Evolutionary conservation across 2,888 invertebrate genomes (phyloP).

Genomic region (Pterobdella sp.): DNA sequence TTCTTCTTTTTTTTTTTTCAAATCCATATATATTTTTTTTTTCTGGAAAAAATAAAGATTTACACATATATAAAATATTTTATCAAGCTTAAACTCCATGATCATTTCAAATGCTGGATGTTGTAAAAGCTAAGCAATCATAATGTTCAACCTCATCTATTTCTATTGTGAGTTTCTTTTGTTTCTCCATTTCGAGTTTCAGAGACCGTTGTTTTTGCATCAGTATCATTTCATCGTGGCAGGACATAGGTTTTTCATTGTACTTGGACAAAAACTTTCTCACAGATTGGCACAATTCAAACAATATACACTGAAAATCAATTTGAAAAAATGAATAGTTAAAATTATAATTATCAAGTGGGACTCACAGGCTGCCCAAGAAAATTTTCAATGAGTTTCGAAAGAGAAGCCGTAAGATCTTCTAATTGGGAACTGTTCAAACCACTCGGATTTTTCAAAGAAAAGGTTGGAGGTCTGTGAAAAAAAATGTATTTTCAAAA

Average conservation of each 20-base stretch:
- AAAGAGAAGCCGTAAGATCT: constrained; percentile 57
- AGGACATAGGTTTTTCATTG: constrained; percentile 74
- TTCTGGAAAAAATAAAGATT: too few species aligned
- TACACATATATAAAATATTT: too few species aligned
- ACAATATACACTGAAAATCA: constrained; percentile 61
- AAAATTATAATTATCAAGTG: too few species aligned
- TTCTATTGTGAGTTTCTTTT: constrained; percentile 41
- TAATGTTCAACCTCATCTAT: constrained; percentile 45
- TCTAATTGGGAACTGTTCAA: constrained; percentile 65
- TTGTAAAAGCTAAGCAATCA: too few species aligned
- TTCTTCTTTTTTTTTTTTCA: constrained; percentile 22
- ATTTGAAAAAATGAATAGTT: too few species aligned
- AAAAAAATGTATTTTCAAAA: background rate
- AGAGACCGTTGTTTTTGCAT: constrained; percentile 50
- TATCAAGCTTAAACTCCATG: too few species aligned
- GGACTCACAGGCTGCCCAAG: constrained; percentile 42
- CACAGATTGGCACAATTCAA: constrained; percentile 69
- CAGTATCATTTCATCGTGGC: constrained; percentile 81
- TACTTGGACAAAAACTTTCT: constrained; percentile 69
- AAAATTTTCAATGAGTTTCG: constrained; percentile 38
- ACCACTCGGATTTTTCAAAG: constrained; percentile 68
- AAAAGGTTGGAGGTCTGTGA: constrained; percentile 59
- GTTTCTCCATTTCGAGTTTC: constrained; percentile 41
- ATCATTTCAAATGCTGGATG: too few species aligned
- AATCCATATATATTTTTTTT: constrained; percentile 21